Base-by-base conservation (phyloP, 2,113 vertebrate species). In the Tricholaema leucomelas region DNA sequence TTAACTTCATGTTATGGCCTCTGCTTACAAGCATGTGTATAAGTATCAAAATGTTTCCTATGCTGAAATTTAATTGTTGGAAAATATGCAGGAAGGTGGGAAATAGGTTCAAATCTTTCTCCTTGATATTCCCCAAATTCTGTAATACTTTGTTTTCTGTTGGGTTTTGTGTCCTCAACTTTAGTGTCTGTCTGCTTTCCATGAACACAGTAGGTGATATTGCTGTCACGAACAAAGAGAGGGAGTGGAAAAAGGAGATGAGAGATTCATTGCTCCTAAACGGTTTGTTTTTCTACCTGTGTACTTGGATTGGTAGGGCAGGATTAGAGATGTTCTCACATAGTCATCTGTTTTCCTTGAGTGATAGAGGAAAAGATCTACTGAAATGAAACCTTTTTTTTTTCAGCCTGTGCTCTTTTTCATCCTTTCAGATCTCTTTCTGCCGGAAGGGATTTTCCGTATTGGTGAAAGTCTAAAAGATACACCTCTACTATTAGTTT, bases 271-370 rank as follows among this genome's bases (percentile, higher is more conserved):
- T 73, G 28, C 31, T 72, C 15, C 27, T 72, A 27, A 59, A 25
- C 48, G 31, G 8, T 60, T 70, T 31, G 15, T 17, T 2, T 1
- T 64, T 60, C 28, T 85, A 40, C 17, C 13, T 8, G 5, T 28
- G 44, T 73, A 50, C 21, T 87, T 73, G 10, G 21, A 35, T 46
- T 56, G 7, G 3, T 38, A 46, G 36, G 40, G n/a, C 31, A 66
- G 17, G 3, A 15, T 58, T 84, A 52, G 71, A 87, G 38, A 28
- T 59, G 8, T 74, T 80, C 56, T 83, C 0, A 0, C 2, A 2
- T 4, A 55, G 15, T n/a, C 0, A 0, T 25, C 50, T 52, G 11
- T 72, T 88, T 78, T 71, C 31, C 30, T 15, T 35, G 20, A n/a
- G 27, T 58, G 2, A 0, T 30, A 73, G 38, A 42, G 25, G 59